phyloP scores from a whole-genome alignment of 2,888 invertebrate genomes.

The Chrysina gloriosa region DNA sequence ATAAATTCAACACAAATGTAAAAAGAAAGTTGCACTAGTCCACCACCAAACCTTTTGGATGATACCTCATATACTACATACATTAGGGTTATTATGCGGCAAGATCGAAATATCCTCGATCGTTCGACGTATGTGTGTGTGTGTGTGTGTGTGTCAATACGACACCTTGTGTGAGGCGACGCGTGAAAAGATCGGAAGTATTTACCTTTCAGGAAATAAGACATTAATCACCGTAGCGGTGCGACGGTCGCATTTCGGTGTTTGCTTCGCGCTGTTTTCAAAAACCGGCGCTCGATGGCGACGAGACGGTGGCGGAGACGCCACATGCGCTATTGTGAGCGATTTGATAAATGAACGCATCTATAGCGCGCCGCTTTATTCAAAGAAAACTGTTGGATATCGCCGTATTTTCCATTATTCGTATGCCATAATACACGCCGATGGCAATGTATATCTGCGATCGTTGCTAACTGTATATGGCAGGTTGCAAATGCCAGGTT shows the following conservation, averaged over 20 bases:
- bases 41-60: not conserved
- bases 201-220: conserved; percentile 50
- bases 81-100: conserved; percentile 18
- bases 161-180: not conserved
- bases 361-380: conserved; percentile 27
- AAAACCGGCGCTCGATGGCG: not conserved
- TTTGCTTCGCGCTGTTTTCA: not conserved
- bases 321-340: conserved; percentile 19
- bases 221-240: conserved; percentile 49
- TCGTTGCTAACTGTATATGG: not conserved
- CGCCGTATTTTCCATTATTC: conserved; percentile 41
- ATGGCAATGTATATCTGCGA: not conserved
- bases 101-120: conserved; percentile 21
- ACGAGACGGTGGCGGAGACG: not conserved
- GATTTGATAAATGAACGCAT: conserved; percentile 27
- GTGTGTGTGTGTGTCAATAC: conserved; percentile 11
- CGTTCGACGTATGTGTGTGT: not conserved
- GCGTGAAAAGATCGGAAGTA: conserved; percentile 43
- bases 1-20: too few species aligned
- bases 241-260: conserved; percentile 11
- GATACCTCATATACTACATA: not conserved
- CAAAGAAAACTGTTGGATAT: conserved; percentile 40
- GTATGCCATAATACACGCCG: conserved; percentile 26
- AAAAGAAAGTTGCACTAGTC: not conserved
- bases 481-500: too few species aligned